Percentiles rank a stretch among this genome's conserved stretches.
Conservation (phyloP, 2,113 vertebrate genomes). For the Apodemus speciosus region DNA sequence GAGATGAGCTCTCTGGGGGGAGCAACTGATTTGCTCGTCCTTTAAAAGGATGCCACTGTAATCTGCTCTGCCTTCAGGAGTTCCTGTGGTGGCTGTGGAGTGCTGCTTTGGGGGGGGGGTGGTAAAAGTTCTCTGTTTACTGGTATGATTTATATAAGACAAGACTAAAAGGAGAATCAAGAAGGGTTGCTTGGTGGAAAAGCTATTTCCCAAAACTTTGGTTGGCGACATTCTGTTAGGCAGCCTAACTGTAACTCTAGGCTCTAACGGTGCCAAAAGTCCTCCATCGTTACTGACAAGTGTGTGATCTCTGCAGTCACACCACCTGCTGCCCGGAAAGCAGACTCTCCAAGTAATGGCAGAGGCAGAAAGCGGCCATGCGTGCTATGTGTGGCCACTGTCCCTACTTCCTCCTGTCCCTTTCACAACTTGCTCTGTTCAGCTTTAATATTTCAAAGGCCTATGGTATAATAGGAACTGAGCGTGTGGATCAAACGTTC, state of each 20-base stretch:
- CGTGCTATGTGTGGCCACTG: conserved; percentile 57
- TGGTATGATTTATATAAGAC: conserved; percentile 68
- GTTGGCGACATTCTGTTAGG: conserved; percentile 80
- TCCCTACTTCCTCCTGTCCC: conserved; percentile 50
- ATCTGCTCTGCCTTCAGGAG: conserved; percentile 78
- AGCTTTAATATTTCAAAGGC: conserved; percentile 68
- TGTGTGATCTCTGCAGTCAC: conserved; percentile 83
- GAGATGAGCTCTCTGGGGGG: conserved; percentile 37
- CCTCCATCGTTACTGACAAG: conserved; percentile 79
- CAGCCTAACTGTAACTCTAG: conserved; percentile 79
- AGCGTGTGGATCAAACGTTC: conserved; percentile 60
- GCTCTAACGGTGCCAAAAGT: conserved; percentile 76
- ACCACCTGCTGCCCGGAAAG: conserved; percentile 77
- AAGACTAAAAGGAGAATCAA: conserved; percentile 68
- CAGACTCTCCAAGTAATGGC: conserved; percentile 61
- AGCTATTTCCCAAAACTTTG: conserved; percentile 45
- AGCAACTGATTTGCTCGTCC: conserved; percentile 35
- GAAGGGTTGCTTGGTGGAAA: conserved; percentile 25
- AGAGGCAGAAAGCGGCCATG: conserved; percentile 68
- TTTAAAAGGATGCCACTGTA: conserved; percentile 75
- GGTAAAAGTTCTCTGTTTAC: conserved; percentile 52
- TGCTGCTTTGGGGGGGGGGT: conserved; percentile 33
- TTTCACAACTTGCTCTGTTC: conserved; percentile 69
- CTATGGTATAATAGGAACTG: conserved; percentile 46
- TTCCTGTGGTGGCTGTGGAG: conserved; percentile 77